Evolutionary conservation across 2,888 invertebrate species (phyloP), one percentile per base, ranked within the genome.

Genomic region (Hemicrepidius hirtus): DNA sequence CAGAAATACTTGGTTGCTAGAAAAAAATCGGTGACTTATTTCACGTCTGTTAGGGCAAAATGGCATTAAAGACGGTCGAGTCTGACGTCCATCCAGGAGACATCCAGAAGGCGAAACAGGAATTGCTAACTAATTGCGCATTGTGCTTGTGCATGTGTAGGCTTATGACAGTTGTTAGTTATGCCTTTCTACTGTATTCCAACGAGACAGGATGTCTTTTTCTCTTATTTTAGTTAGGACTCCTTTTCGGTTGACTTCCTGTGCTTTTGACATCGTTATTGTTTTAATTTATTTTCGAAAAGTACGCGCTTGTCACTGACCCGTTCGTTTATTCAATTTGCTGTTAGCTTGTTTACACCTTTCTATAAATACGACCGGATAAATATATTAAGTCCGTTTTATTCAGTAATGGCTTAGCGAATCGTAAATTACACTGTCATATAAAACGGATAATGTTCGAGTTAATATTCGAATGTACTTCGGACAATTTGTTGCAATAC

Each of bases 291-390:
- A 37, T 60, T 66, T 59, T 60, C 35, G 32, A 57, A 35, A 32
- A 49, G 32, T 44, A 24, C 49, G 28, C 44, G 32, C 35, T 57
- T 71, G 71, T 67, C 74, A 66, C 65, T 75, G 76, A 76, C 75
- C 72, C 72, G 63, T 50, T 66, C 62, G 53, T 67, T 71, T 72
- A 55, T 46, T 55, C 50, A 49, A 64, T 70, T 64, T 35, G 41
- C 59, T 76, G 49, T 68, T 64, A 53, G 78, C 77, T 75, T 79
- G 80, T 81, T 81, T 80, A 82, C 81, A 80, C 80, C 80, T 81
- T 80, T 80, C 82, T 83, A 83, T 82, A 83, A 82, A 83, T 83
- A 83, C 75, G 71, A 80, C 82, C 80, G 82, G 81, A 82, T 82
- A 81, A 81, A 82, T 81, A 81, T 82, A 82, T 82, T 81, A 81